Base-by-base conservation (phyloP, 2,888 invertebrate species). In the Papilio protenor region DNA sequence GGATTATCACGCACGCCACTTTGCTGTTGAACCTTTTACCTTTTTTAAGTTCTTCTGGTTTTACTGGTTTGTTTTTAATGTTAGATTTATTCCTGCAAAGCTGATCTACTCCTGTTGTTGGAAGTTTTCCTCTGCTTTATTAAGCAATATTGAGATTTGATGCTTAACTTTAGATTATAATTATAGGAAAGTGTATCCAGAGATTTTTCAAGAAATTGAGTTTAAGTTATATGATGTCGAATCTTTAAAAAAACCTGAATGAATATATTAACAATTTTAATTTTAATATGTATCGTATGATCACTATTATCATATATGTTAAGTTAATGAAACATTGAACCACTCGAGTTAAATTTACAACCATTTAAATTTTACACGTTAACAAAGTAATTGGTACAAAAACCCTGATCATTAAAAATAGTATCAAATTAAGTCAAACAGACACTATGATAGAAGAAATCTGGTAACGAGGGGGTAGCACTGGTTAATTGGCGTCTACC, bases 401-500 rank as follows among this genome's bases (percentile, higher is more conserved):
- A 33, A 40, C 2, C 18, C n/a, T 21, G 45, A 40, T 69, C 45
- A 45, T 69, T 45, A 45, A 75, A 75, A 75, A 27, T 21, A 5
- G 23, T 23, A 33, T 55, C 23, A 64, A 64, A 45, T 77, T 1
- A 23, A 57, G 6, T n/a, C 21, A 73, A 55, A 66, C 16, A 52
- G 27, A 18, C 69, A 77, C 66, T 47, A 45, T 45, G 47, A 64
- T 57, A 40, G 33, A 27, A 14, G 79, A 79, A 81, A 81, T 82
- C 82, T 79, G 81, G 79, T 81, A 81, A 84, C 84, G 83, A 84
- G 84, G 83, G 83, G 84, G 27, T 59, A 77, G 33, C 21, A 84
- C 83, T 81, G 84, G 85, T 85, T 90, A 91, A 92, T 91, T 89
- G 88, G 86, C 86, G 81, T 82, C 83, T 84, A 83, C 87, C 85